Conservation (phyloP, 2,797 vertebrate species). For the Acanthurus leucopareius region DNA sequence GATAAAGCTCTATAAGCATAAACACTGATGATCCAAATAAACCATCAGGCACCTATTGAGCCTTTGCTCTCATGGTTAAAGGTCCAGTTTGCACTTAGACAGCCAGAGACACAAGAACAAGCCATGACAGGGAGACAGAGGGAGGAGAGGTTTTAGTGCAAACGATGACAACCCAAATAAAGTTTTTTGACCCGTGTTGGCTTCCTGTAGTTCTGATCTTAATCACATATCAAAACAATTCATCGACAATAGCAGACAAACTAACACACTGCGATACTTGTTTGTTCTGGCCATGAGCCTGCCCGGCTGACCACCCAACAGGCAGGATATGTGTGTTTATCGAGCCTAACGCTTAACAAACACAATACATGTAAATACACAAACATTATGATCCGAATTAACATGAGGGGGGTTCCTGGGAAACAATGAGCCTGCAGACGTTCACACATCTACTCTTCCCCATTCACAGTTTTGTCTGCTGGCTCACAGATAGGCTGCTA, state of each 20-base stretch:
- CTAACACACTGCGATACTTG: conserved; percentile 54
- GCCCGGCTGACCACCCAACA: conserved; percentile 52
- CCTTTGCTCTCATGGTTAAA: not conserved
- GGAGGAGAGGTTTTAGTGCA: conserved; percentile 49
- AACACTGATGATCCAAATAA: conserved; percentile 30
- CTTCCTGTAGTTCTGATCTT: conserved; percentile 57
- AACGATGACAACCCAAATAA: conserved; percentile 65
- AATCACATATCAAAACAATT: conserved; percentile 52
- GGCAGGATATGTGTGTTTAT: conserved; percentile 50
- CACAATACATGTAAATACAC: conserved; percentile 35
- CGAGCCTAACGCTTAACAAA: conserved; percentile 33
- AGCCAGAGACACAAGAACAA: conserved; percentile 5
- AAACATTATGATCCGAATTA: conserved; percentile 8
- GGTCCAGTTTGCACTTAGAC: conserved; percentile 21
- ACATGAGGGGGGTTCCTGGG: not conserved
- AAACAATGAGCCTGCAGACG: not conserved
- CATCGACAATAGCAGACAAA: conserved; percentile 61
- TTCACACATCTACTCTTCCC: not conserved
- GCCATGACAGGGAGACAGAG: conserved; percentile 1
- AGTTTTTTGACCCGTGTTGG: conserved; percentile 25
- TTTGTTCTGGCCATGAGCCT: conserved; percentile 62
- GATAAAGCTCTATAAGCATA: conserved; percentile 2
- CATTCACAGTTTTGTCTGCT: not conserved
- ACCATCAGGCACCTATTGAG: not conserved
- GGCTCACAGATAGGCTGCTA: conserved; percentile 42